Base-by-base conservation (phyloP, 2,113 vertebrate species). In the Grammomys surdaster region DNA sequence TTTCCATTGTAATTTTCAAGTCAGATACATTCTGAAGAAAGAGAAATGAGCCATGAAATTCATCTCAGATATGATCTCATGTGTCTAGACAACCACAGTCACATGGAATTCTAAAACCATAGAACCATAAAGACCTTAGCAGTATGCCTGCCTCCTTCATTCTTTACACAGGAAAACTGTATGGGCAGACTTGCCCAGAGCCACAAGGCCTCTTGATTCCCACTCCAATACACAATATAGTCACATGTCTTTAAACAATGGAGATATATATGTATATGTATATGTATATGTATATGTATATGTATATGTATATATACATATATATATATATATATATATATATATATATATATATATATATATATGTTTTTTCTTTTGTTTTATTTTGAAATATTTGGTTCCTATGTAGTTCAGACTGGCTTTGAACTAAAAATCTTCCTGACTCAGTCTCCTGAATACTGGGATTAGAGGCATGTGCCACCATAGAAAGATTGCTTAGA, bases 1-100 rank as follows among this genome's bases (percentile, higher is more conserved):
- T 94, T 90, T 95, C 28, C 24, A 77, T 96, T 91, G 51, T 96
- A 82, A 94, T 11, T 95, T 94, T 78, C 7, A 84, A n/a, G 24
- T 56, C 7, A 95, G 75, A 84, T 40, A 95, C 70, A 94, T 46
- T 69, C 65, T 80, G 56, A 85, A 28, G 26, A 19, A 65, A 93
- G 60, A 96, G 81, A 96, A 88, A 77, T 87, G 3, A n/a, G 72
- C 87, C 28, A 76, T 95, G 20, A n/a, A 95, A 26, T 78, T 95
- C 14, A 78, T 77, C 36, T 91, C 86, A 92, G 31, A 90, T 65
- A 82, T 90, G 36, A 92, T 33, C 56, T 58, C 70, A 75, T 80
- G 33, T 51, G n/a, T 67, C 84, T 96, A 91, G 46, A 80, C 56
- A 17, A 58, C 40, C n/a, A 65, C 11, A 86, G 67, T 77, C 13